Evolutionary conservation across 1,140 invertebrate species (phyloP).

Genomic region (Euwallacea fornicatus): DNA sequence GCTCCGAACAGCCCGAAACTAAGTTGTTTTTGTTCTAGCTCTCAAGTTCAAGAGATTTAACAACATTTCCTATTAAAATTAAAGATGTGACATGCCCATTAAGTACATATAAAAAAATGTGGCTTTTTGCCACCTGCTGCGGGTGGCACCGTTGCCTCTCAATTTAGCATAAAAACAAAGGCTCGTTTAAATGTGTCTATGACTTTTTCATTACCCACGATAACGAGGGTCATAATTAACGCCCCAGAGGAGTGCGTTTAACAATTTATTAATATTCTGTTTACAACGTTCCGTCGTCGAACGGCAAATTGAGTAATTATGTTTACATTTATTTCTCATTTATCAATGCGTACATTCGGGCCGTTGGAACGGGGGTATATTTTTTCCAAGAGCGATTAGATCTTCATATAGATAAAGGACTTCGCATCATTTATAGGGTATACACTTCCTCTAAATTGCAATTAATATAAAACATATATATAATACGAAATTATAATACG

Average conservation of each 20-base stretch:
- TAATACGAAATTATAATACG: conserved; percentile 29
- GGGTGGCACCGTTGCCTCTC: too few species aligned
- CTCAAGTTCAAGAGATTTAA: too few species aligned
- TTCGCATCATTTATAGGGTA: conserved; percentile 19
- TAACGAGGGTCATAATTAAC: too few species aligned
- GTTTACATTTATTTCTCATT: conserved; percentile 37
- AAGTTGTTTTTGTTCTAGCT: too few species aligned
- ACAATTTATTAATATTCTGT: conserved; percentile 9
- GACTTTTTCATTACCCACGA: too few species aligned
- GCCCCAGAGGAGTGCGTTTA: too few species aligned
- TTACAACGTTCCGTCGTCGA: conserved; percentile 15
- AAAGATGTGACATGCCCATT: too few species aligned
- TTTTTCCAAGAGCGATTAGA: conserved; percentile 27
- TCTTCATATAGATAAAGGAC: conserved; percentile 26
- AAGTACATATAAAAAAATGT: background rate
- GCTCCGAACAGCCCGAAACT: too few species aligned
- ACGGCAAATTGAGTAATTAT: conserved; percentile 34
- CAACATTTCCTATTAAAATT: too few species aligned
- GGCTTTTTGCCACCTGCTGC: background rate
- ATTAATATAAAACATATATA: conserved; percentile 36
- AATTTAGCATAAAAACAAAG: too few species aligned
- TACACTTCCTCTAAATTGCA: conserved; percentile 30
- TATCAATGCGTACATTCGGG: conserved; percentile 13
- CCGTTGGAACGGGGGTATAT: conserved; percentile 3
- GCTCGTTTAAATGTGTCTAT: too few species aligned